Base-by-base conservation (phyloP, 2,888 invertebrate species). In the Agrotis ipsilon region DNA sequence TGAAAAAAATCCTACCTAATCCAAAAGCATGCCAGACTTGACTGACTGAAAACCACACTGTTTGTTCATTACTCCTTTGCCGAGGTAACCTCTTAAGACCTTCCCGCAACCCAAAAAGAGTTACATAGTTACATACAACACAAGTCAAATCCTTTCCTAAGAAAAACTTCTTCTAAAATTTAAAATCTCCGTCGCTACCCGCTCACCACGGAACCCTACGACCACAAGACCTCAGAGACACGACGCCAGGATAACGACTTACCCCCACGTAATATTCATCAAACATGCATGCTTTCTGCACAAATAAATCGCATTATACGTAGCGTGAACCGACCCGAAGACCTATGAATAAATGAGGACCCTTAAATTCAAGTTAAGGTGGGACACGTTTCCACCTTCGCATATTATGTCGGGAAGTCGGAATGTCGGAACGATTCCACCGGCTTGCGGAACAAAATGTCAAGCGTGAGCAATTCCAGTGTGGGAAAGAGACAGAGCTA, bases 251-350 rank as follows among this genome's bases (percentile, higher is more conserved):
- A 55, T 48, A 71, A 64, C 57, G 64, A 46, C 54, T 71, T 71
- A 19, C 58, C 63, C 48, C 72, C 54, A 59, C 81, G 87, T 85
- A 85, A 87, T 84, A 84, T 85, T 84, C 88, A 92, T 92, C 87
- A 91, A 91, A 91, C 82, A 92, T 93, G 89, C 87, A 93, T 86
- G 85, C 83, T 82, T 84, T 85, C 83, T 88, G 89, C 86, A 88
- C 90, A 91, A 91, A 93, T 92, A 93, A 93, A 93, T 93, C 91
- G 90, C 88, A 90, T 92, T 92, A 91, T 79, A 86, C 87, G 78
- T 72, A 82, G 86, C 85, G 87, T 79, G 86, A 84, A 87, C 82
- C 84, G 83, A 83, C 87, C 86, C 85, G 77, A 72, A 81, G 71
- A 81, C 82, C 84, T 87, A 87, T 89, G 91, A 92, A 92, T 92